Base-by-base conservation (phyloP, 2,888 invertebrate species). In the Tetragnatha montana region DNA sequence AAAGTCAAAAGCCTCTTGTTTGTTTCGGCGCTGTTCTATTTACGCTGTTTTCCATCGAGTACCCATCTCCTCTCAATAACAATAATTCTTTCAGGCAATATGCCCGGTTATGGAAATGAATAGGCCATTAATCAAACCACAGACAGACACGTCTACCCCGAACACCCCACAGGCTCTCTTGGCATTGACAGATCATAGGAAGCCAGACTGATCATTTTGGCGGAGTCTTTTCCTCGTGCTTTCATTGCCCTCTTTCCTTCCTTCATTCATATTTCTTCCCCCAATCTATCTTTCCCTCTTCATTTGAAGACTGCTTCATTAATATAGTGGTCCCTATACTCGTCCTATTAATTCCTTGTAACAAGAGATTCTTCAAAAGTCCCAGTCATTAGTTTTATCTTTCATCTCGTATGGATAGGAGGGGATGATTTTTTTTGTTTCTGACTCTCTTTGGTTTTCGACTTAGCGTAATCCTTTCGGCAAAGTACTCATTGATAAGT, bases 351-450 rank as follows among this genome's bases (percentile, higher is more conserved):
- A 70, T 70, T 81, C 49, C 69, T 49, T 70, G 70, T 49, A 81
- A 69, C 70, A 81, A 70, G 47, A 49, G 71, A 81, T 21, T 81
- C 49, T 69, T 47, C 35, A 68, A 47, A 60, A 69, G 19, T 19
- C 70, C 70, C 49, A 70, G 47, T 70, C 81, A 81, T 81, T 81
- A 81, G n/a, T 49, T 81, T 81, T 81, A 81, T 81, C 81, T 49
- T 70, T 49, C 70, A 81, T 71, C 81, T 50, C 60, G 22, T 49
- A 19, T 71, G 50, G 17, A 76, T 17, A 19, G 49, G 50, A 81
- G 49, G 70, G 14, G 22, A 51, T 21, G 1, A 6, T 68, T 68
- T 78, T n/a, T 21, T 19, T 14, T 8, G 70, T 35, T 4, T 35
- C 35, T 35, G 2, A 2, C 35, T 35, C 35, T 35, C 35, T 35